A percentile compares a stretch with the other conserved stretches of the same genome.
These are phyloP conservation scores for Brachymystax lenok DNA, from an alignment of 2,797 vertebrate genomes.

Conservation along the genomic window DNA sequence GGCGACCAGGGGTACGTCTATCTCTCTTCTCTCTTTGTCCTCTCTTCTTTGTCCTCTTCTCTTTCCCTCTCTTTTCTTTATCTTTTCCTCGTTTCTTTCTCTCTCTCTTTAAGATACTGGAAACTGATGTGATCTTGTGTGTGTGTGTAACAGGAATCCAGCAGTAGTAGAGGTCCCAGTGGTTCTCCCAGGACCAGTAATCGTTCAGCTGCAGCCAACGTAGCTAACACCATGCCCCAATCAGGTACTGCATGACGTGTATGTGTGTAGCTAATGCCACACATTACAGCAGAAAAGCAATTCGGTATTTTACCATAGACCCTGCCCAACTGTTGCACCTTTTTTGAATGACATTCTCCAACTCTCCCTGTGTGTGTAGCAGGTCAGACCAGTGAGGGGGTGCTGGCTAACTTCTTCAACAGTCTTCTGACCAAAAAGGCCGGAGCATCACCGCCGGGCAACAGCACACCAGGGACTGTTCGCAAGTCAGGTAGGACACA, in stretches of 20 bases:
- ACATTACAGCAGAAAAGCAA: not conserved
- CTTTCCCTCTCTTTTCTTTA: not conserved
- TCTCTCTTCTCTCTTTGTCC: constrained; percentile 8
- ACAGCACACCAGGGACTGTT: constrained; percentile 88
- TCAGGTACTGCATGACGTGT: constrained; percentile 75
- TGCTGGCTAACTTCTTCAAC: constrained; percentile 98
- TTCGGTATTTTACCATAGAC: not conserved
- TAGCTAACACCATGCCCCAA: constrained; percentile 94
- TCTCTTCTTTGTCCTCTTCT: not conserved
- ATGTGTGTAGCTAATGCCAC: not conserved
- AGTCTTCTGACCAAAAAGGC: constrained; percentile 98
- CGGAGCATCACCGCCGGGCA: constrained; percentile 85
- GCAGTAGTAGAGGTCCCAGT: constrained; percentile 88
- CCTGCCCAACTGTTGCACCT: too few relatives aligned
- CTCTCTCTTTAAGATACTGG: not conserved
- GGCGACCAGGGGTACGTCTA: constrained; percentile 91
- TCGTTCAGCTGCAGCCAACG: constrained; percentile 91
- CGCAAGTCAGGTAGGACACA: constrained; percentile 89
- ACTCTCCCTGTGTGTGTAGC: constrained; percentile 53
- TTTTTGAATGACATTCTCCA: not conserved
- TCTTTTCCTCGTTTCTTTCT: not conserved
- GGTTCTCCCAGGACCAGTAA: constrained; percentile 96
- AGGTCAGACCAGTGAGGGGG: constrained; percentile 97
- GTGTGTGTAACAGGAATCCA: constrained; percentile 79
- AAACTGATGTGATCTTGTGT: constrained; percentile 3